Evolutionary conservation across 2,888 invertebrate genomes (phyloP).

Genomic region (Melanotus villosus): DNA sequence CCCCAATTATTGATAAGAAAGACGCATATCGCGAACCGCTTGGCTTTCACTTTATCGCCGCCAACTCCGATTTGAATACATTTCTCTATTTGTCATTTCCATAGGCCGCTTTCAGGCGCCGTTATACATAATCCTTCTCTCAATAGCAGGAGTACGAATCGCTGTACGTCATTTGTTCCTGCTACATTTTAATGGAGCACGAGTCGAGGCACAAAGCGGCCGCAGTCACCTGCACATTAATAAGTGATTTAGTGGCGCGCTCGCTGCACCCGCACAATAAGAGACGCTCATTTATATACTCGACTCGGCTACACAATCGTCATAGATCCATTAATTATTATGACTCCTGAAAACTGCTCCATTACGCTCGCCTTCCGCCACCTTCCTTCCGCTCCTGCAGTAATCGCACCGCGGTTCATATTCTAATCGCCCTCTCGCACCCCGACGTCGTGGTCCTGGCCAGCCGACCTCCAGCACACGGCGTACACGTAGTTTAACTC

Average conservation of each 20-base stretch:
- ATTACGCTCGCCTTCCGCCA: not conserved
- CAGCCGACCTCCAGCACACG: constrained; percentile 20
- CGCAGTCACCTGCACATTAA: constrained; percentile 63
- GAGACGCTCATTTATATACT: constrained; percentile 52
- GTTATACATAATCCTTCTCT: constrained; percentile 56
- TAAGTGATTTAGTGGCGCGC: constrained; percentile 58
- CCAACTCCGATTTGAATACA: constrained; percentile 46
- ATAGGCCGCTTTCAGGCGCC: constrained; percentile 49
- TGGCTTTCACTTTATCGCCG: constrained; percentile 35
- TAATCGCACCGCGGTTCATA: constrained; percentile 29
- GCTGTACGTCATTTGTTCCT: constrained; percentile 65
- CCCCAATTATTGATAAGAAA: constrained; percentile 49
- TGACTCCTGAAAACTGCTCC: constrained; percentile 38
- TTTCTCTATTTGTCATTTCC: constrained; percentile 56
- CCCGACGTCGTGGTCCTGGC: too few species aligned
- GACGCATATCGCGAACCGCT: constrained; percentile 34
- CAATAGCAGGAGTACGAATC: constrained; percentile 64
- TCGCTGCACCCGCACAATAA: constrained; percentile 52
- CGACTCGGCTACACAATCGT: constrained; percentile 47
- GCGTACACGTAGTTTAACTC: constrained; percentile 55
- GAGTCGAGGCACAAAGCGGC: constrained; percentile 56
- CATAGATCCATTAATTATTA: constrained; percentile 52
- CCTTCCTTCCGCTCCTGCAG: not conserved
- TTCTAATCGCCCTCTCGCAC: constrained; percentile 36
- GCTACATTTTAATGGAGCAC: constrained; percentile 54